Base-by-base conservation (phyloP, 2,113 vertebrate genomes). In the Istiophorus platypterus region DNA sequence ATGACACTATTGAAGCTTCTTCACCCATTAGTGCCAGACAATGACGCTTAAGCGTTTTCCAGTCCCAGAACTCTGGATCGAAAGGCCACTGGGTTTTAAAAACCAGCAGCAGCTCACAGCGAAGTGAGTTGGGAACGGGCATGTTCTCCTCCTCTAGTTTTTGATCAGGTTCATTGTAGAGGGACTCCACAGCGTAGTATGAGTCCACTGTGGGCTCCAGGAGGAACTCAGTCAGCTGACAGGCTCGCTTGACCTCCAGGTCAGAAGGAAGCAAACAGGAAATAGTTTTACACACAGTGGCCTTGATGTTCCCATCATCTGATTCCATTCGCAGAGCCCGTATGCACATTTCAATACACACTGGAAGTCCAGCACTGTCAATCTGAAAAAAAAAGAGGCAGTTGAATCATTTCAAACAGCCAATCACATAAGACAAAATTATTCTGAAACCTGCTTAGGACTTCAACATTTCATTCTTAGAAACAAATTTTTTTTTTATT, bases 21-120 rank as follows among this genome's bases (percentile, higher is more conserved):
- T 99, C 96, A 17, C 98, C 98, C 98, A 99, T 99, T 52, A 99
- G 95, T 2, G 96, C 96, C 47, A 99, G 93, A 90, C 98, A 99
- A 0, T 99, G 96, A 11, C 97, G 96, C 81, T 99, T 99, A 1
- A 99, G 95, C 42, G 97, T 97, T 94, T 98, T 99, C 98, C 98
- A 99, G 92, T 99, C 97, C 98, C 98, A 99, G 88, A 98, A 99
- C 90, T 99, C 98, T 8, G 98, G 98, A 92, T 99, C 98, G 93
- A 99, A 99, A 88, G 97, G 96, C 98, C 98, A 99, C 63, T 97
- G 97, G 63, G 96, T 98, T 96, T 99, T 99, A 85, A 99, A 95
- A 57, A 99, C 98, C 72, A 99, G 94, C 77, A 99, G 93, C 31
- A 99, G 96, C 78, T 99, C 98, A 84, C 98, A 99, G 70, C 97